Evolutionary conservation across 2,113 vertebrate genomes (phyloP).

Genomic region (Sorex araneus): DNA sequence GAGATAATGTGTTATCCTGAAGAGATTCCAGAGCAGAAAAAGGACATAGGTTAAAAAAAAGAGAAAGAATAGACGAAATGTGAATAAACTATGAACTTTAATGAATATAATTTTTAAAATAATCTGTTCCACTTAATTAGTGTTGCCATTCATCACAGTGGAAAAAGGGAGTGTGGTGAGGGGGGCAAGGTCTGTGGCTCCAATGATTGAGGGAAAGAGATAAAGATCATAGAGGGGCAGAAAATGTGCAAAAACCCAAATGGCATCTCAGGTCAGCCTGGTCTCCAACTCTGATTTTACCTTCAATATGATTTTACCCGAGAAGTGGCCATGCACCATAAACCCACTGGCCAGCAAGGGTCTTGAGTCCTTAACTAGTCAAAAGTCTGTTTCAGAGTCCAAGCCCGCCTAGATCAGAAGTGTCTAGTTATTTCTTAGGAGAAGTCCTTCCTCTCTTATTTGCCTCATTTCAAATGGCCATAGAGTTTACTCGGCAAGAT

Average conservation of each 20-base stretch:
- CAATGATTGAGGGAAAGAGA: not conserved
- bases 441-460: slow-evolving; percentile 1
- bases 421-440: slow-evolving; percentile 2
- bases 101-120: not conserved
- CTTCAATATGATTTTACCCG: too few relatives aligned
- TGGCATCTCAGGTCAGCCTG: not conserved
- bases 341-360: not conserved
- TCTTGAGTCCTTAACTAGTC: not conserved
- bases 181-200: too few relatives aligned
- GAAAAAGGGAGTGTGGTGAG: accelerated
- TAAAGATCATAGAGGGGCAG: not conserved
- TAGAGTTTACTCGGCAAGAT: slow-evolving; percentile 41
- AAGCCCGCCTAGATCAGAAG: not conserved
- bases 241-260: not conserved
- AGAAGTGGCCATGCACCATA: not conserved
- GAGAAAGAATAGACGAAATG: not conserved
- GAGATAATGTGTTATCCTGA: not conserved
- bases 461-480: slow-evolving; percentile 51
- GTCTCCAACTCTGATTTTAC: not conserved
- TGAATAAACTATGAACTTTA: slow-evolving; percentile 22
- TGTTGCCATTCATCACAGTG: not conserved
- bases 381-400: not conserved
- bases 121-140: not conserved
- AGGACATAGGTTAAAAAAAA: not conserved
- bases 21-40: not conserved